phyloP scores from a whole-genome alignment of 2,888 invertebrate species.

The Sialis lutaria region DNA sequence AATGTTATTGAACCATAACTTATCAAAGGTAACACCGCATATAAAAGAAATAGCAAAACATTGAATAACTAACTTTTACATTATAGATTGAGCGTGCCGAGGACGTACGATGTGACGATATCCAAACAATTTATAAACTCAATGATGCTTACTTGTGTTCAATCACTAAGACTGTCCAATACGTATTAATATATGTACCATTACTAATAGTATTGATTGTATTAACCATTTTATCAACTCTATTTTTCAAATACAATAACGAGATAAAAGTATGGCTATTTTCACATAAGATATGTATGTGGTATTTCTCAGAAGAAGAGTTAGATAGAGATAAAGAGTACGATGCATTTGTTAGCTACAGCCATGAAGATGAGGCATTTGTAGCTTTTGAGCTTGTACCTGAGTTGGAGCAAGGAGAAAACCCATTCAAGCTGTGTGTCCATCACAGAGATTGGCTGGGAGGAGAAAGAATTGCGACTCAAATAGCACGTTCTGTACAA shows the following conservation, averaged over 20 bases:
- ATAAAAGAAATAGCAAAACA: too few species aligned
- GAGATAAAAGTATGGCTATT: slow-evolving; percentile 53
- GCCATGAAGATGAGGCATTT: slow-evolving; percentile 57
- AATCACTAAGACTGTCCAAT: too few species aligned
- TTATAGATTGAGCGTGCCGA: too few species aligned
- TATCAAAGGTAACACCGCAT: too few species aligned
- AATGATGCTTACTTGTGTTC: too few species aligned
- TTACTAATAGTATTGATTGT: slow-evolving; percentile 29
- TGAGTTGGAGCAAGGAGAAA: slow-evolving; percentile 42
- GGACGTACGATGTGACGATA: too few species aligned
- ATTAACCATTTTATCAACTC: slow-evolving; percentile 20
- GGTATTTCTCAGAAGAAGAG: slow-evolving; percentile 49
- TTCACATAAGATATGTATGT: slow-evolving; percentile 38
- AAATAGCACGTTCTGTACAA: slow-evolving; percentile 52
- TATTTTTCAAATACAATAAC: slow-evolving; percentile 33
- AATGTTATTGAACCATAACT: slow-evolving; percentile 14
- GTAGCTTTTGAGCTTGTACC: slow-evolving; percentile 45
- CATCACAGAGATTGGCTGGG: slow-evolving; percentile 58
- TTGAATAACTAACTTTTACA: too few species aligned
- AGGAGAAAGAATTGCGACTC: slow-evolving; percentile 54
- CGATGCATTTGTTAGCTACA: slow-evolving; percentile 69
- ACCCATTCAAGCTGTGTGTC: slow-evolving; percentile 49
- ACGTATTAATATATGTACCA: slow-evolving; percentile 20
- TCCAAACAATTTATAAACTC: too few species aligned
- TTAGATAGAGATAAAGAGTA: slow-evolving; percentile 47